Base-by-base conservation (phyloP, 1,140 invertebrate species). In the Caenorhabditis tropicalis region DNA sequence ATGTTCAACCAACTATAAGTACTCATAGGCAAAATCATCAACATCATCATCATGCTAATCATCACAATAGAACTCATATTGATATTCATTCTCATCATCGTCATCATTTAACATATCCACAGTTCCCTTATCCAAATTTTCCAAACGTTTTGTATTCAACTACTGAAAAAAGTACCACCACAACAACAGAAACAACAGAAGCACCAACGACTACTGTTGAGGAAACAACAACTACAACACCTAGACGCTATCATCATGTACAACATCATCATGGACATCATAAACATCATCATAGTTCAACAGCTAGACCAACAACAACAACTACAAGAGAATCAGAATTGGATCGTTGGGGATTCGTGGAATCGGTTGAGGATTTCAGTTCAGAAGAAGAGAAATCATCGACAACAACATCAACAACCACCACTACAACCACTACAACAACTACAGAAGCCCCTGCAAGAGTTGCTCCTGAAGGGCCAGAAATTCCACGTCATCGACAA, bases 221-320 rank as follows among this genome's bases (percentile, higher is more conserved):
- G n/a, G 58, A 65, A 65, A 74, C 65, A 19, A 74, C 65, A 1
- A 27, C 53, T 56, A 10, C 65, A 46, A 4, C 49, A 16, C 16
- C 15, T 51, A 46, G 36, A 24, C 16, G 36, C 5, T 36, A 74
- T 24, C 65, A 74, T 21, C 80, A 58, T 56, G 79, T 16, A 29
- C 79, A 80, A 49, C 21, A 21, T 6, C 81, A 82, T 60, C 81
- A 82, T 39, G 81, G 81, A 12, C 81, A 82, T 43, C 51, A 82
- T 43, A 51, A 24, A 16, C 53, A 82, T 43, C 53, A 82, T 82
- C 53, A 82, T 27, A 53, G 46, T 36, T 51, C 79, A 4, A 49
- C 79, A 33, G 10, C 21, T 6, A 46, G 46, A 19, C 79, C 79
- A n/a, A 33, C 49, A 2, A 33, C 49, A 1, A 81, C 49, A 33